A percentile compares a stretch with the other conserved stretches of the same genome.
Evolutionary conservation across 2,888 invertebrate genomes (phyloP).

Genomic region (Hydrotaea cyrtoneurina): DNA sequence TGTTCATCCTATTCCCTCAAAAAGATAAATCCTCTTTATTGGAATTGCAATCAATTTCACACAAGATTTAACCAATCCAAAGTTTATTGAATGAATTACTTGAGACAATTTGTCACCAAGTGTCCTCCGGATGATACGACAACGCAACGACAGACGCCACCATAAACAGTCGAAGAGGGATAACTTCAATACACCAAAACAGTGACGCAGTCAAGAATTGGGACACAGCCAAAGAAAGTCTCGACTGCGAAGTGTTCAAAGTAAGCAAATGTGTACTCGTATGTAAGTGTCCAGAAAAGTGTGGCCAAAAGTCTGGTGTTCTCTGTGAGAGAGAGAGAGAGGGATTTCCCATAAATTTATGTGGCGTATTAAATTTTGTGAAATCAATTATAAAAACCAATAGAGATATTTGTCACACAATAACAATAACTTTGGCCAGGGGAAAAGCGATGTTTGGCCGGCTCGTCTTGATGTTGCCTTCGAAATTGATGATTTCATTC

Average conservation of each 20-base stretch:
- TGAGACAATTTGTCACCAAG: conserved; percentile 62
- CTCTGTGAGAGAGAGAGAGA: too few species aligned
- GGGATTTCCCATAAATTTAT: conserved; percentile 62
- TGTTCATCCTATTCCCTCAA: neutral
- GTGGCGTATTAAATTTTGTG: conserved; percentile 55
- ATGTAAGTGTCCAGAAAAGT: too few species aligned
- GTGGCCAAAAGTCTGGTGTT: too few species aligned
- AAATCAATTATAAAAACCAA: conserved; percentile 55
- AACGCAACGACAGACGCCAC: conserved; percentile 19
- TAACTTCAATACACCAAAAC: conserved; percentile 20
- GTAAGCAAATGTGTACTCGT: neutral
- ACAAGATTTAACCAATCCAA: conserved; percentile 59
- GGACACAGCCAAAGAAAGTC: neutral
- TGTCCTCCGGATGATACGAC: conserved; percentile 65
- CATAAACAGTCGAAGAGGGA: conserved; percentile 27
- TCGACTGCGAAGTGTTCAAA: too few species aligned
- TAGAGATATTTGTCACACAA: conserved; percentile 43
- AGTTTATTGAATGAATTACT: conserved; percentile 41
- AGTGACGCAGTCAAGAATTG: neutral
- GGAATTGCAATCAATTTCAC: conserved; percentile 58
- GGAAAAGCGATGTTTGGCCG: neutral
- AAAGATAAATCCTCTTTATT: conserved; percentile 1
- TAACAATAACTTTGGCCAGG: neutral
- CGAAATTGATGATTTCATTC: neutral
- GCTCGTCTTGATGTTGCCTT: neutral